Evolutionary conservation across 2,797 vertebrate species (phyloP), one percentile per base, ranked within the genome.

Genomic region (Hypotaenidia okinawae): DNA sequence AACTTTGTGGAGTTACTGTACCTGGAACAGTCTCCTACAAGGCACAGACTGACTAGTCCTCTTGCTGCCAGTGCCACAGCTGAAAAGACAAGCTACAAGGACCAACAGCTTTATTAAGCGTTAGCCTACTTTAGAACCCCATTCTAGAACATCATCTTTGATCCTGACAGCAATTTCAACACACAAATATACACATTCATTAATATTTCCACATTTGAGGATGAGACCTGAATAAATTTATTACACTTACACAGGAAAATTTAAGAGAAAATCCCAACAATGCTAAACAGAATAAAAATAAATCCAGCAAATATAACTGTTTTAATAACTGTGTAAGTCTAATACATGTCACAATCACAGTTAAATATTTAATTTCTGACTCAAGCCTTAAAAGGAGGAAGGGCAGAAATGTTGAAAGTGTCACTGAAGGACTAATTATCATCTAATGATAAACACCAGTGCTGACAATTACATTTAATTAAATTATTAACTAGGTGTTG

Each of bases 401-500:
- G n/a, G 23, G 59, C n/a, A 87, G 59, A 79, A 83, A 69, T 49
- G 47, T 4, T 90, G 17, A 24, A 84, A 66, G 28, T 66, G 28
- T 74, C 78, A 87, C 45, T 25, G 85, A 84, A 91, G n/a, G 59
- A 73, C 62, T 91, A 68, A 72, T 79, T 80, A 35, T 69, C 67
- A 51, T 80, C 73, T 55, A 75, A 66, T 41, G 18, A 37, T 33
- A 91, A 94, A 88, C 55, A 58, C 27, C 28, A 14, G 51, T 69
- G 67, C 52, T 75, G 74, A 86, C 77, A 94, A 78, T 63, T 66
- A 61, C 37, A 85, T 64, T 62, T 78, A 89, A 92, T 94, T 92
- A 47, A 89, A 93, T 95, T 94, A 92, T 95, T 96, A 92, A 93
- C 82, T 90, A 79, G 45, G 24, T 72, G 67, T 59, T 88, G 76